Percentiles rank a stretch among this genome's conserved stretches.
Conservation (phyloP, 2,113 vertebrate species). For the Platycercus adscitus region DNA sequence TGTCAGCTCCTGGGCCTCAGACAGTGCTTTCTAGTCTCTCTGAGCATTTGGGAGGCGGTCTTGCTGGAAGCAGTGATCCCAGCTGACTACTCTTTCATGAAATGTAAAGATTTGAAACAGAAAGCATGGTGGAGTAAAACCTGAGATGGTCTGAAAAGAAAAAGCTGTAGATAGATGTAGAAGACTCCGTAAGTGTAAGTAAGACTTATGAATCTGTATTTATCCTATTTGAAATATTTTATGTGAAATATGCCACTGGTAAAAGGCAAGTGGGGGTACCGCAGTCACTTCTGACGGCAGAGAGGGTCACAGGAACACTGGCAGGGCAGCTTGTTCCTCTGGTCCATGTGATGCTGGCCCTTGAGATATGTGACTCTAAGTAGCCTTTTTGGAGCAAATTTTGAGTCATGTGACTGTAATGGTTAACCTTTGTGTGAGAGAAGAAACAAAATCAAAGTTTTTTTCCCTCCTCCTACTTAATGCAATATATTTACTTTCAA, state of each 20-base stretch:
- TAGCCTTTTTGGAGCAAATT: not conserved
- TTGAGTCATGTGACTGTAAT: not conserved
- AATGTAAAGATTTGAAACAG: not conserved
- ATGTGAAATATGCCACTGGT: not conserved
- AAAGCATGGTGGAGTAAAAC: not conserved
- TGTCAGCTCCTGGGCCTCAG: not conserved
- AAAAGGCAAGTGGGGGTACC: not conserved
- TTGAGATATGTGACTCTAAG: not conserved
- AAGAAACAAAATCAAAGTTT: not conserved
- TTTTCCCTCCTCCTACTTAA: not conserved
- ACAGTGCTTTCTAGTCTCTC: not conserved
- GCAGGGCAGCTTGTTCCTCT: not conserved
- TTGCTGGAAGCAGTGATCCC: not conserved
- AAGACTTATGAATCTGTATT: not conserved
- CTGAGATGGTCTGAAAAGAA: not conserved
- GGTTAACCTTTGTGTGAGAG: not conserved
- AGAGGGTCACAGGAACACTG: not conserved
- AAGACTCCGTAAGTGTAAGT: not conserved
- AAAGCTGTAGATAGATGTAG: not conserved
- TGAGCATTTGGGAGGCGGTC: not conserved
- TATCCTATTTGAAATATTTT: not conserved
- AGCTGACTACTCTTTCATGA: not conserved
- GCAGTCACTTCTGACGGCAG: not conserved
- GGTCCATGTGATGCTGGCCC: accelerated
- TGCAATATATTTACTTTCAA: not conserved